Base-by-base conservation (phyloP, 2,888 invertebrate species). In the Perizoma affinitatum region DNA sequence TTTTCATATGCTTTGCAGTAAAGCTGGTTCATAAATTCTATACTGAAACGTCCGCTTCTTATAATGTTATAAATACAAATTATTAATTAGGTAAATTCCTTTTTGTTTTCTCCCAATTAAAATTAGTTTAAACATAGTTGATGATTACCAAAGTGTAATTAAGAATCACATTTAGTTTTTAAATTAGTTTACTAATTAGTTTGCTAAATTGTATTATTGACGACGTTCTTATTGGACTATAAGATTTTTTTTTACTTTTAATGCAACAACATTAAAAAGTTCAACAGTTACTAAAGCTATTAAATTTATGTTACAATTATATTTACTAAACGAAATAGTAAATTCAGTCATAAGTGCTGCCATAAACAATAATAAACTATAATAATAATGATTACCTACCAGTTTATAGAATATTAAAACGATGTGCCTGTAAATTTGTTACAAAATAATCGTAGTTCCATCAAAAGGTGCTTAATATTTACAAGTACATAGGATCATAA, bases 111-210 rank as follows among this genome's bases (percentile, higher is more conserved):
- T 87, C 86, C 87, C 72, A 63, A 74, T 73, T 78, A 79, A 70
- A 70, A 81, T 79, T 87, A 86, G 76, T 77, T 80, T 78, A 80
- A 79, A 80, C 82, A 69, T 90, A 90, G 90, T 82, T 90, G 82
- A 86, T 84, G 87, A 90, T 89, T 89, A 91, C 91, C 91, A 91
- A 91, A 91, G 91, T 90, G 87, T 91, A 90, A 86, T 86, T 90
- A 88, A 84, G 89, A 78, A 84, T 86, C 84, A 85, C 81, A 81
- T 81, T 79, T 86, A 89, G 87, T 79, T 74, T 69, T 66, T 70
- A 73, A 72, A 60, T 65, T 62, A 64, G 58, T 58, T 57, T 61
- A n/a, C n/a, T 49, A 51, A 6, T 38, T 50, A 58, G 38, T 51
- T 49, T 57, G 10, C 6, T 35, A 6, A 4, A 46, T 11, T n/a